Conservation (phyloP, 2,113 vertebrate species). For the Bagarius yarrelli region DNA sequence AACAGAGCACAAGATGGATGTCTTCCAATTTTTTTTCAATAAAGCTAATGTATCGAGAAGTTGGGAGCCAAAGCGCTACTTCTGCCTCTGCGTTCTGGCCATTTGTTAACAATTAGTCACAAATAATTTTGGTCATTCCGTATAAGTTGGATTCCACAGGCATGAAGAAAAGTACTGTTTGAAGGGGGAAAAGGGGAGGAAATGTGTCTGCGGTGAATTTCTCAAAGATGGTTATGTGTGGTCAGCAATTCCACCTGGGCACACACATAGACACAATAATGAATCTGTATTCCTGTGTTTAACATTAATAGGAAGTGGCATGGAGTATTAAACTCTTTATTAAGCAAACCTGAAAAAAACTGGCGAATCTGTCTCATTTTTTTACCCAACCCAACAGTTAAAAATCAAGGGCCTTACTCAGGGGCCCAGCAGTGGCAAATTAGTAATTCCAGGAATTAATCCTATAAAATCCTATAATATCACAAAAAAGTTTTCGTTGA, state of each 20-base stretch:
- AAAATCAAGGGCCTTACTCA: no score
- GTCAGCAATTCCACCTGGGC: slow-evolving; percentile 40
- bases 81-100: slow-evolving; percentile 8
- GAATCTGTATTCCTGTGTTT: slow-evolving; percentile 38
- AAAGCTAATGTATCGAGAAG: slow-evolving; percentile 38
- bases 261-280: slow-evolving; percentile 29
- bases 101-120: slow-evolving; percentile 52
- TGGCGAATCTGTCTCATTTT: not conserved
- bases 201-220: slow-evolving; percentile 16
- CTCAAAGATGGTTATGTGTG: slow-evolving; percentile 36
- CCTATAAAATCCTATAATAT: not conserved
- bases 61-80: slow-evolving; percentile 25
- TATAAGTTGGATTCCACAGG: slow-evolving; percentile 41
- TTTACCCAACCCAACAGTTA: no score
- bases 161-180: slow-evolving; percentile 39
- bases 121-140: slow-evolving; percentile 44
- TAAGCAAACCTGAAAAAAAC: not conserved
- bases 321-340: slow-evolving; percentile 4
- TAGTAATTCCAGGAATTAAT: no score
- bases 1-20: slow-evolving; percentile 29
- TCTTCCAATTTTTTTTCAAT: slow-evolving; percentile 37
- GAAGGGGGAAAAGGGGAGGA: not conserved
- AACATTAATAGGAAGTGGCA: slow-evolving; percentile 43
- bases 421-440: no score
- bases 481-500: not conserved